Evolutionary conservation across 2,797 vertebrate species (phyloP).

Genomic region (Sitta carolinensis): DNA sequence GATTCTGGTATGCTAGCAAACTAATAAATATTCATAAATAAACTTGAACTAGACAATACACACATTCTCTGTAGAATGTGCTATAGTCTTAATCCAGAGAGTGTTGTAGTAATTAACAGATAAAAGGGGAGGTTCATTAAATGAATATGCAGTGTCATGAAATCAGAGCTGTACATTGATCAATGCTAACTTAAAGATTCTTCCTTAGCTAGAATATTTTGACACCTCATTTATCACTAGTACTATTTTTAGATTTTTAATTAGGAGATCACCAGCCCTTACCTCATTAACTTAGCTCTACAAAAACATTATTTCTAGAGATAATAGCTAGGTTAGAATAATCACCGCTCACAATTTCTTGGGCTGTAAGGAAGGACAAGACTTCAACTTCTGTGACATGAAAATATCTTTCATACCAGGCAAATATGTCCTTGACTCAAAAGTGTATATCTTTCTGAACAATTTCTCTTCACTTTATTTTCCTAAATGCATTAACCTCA

Average conservation of each 20-base stretch:
- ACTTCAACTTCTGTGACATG: not conserved
- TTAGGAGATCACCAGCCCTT: conserved; percentile 82
- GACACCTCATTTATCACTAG: conserved; percentile 81
- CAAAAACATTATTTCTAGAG: conserved; percentile 80
- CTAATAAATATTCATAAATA: conserved; percentile 73
- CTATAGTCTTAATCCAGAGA: conserved; percentile 77
- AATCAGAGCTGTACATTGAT: conserved; percentile 80
- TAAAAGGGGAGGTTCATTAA: conserved; percentile 83
- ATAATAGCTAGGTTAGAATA: conserved; percentile 76
- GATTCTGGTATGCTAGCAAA: conserved; percentile 20
- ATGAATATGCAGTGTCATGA: conserved; percentile 82
- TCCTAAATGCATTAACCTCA: conserved; percentile 12
- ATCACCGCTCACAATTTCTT: conserved; percentile 38
- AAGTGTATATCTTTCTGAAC: not conserved
- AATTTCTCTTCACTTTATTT: not conserved
- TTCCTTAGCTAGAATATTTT: conserved; percentile 77
- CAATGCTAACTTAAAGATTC: conserved; percentile 71
- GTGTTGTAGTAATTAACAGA: conserved; percentile 84
- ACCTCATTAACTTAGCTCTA: conserved; percentile 82
- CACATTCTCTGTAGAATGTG: conserved; percentile 61
- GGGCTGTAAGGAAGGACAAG: conserved; percentile 37
- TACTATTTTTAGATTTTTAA: conserved; percentile 91
- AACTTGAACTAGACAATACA: conserved; percentile 75
- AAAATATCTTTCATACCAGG: not conserved
- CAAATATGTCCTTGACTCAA: conserved; percentile 31